Evolutionary conservation across 2,113 vertebrate genomes (phyloP).

Genomic region (Vanacampus margaritifer): DNA sequence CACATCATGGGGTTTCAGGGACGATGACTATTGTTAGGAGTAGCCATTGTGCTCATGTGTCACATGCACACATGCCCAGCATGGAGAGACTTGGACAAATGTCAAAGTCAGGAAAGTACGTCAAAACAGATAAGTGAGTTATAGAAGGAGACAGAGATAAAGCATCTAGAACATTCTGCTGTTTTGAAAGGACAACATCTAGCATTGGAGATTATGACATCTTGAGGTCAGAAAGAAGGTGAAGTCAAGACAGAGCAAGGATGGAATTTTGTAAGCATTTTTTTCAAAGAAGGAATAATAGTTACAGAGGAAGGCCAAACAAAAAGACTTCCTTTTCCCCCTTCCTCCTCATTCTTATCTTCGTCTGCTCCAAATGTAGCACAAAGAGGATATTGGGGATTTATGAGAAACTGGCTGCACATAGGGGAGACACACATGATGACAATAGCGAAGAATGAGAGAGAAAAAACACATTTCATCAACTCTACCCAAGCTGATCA

Average conservation of each 20-base stretch:
- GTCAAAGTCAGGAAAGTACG: not conserved
- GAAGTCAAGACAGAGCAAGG: slow-evolving; percentile 4
- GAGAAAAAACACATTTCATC: not conserved
- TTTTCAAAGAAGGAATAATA: slow-evolving; percentile 35
- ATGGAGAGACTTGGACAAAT: not conserved
- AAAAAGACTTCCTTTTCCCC: slow-evolving; percentile 29
- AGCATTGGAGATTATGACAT: slow-evolving; percentile 11
- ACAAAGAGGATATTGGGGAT: slow-evolving; percentile 20
- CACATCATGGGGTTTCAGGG: too few relatives aligned
- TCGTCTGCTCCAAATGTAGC: slow-evolving; percentile 2
- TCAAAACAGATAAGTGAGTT: not conserved
- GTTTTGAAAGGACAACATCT: slow-evolving; percentile 7
- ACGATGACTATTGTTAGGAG: too few relatives aligned
- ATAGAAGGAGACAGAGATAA: not conserved
- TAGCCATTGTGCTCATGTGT: too few relatives aligned
- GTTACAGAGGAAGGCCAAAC: slow-evolving; percentile 5
- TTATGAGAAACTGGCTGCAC: not conserved
- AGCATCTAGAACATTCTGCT: not conserved
- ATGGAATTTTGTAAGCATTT: slow-evolving; percentile 15
- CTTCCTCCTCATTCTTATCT: slow-evolving; percentile 13
- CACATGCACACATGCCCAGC: too few relatives aligned
- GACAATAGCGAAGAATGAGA: too few relatives aligned
- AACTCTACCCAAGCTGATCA: not conserved
- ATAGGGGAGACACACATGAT: not conserved
- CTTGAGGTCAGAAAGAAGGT: slow-evolving; percentile 17